Conservation (phyloP, 2,797 vertebrate species). For the Erethizon dorsatum region DNA sequence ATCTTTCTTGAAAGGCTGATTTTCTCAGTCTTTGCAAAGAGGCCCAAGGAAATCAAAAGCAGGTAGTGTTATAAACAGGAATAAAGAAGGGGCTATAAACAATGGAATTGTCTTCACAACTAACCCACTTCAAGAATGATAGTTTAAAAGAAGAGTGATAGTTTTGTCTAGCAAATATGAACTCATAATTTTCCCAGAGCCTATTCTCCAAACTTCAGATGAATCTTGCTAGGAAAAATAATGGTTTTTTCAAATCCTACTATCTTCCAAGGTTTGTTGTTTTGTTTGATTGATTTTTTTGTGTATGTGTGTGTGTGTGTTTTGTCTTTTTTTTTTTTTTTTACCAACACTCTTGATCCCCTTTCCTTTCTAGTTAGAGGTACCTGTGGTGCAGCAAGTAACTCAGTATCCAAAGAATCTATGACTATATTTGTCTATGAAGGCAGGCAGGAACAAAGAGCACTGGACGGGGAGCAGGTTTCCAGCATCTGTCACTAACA, state of each 20-base stretch:
- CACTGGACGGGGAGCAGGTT: background rate
- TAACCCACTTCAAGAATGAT: background rate
- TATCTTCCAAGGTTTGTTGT: background rate
- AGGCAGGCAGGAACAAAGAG: background rate
- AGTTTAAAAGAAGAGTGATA: background rate
- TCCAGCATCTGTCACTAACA: conserved; percentile 40
- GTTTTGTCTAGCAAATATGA: background rate
- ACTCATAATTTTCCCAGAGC: background rate
- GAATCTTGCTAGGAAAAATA: background rate
- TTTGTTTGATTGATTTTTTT: background rate
- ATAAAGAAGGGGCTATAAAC: background rate
- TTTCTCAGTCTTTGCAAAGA: conserved; percentile 55
- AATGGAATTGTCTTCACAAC: background rate
- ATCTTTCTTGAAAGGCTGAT: conserved; percentile 25
- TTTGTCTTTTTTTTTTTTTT: background rate
- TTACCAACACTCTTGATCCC: background rate
- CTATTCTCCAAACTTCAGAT: conserved; percentile 54
- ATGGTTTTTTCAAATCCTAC: background rate
- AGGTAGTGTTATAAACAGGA: conserved; percentile 21
- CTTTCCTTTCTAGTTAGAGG: background rate
- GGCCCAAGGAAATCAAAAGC: background rate
- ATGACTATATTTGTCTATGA: background rate
- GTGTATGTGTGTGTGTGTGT: background rate
- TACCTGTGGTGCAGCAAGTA: background rate
- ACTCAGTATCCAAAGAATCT: background rate